Conservation (phyloP, 2,888 invertebrate species). For the Alsophila aescularia region DNA sequence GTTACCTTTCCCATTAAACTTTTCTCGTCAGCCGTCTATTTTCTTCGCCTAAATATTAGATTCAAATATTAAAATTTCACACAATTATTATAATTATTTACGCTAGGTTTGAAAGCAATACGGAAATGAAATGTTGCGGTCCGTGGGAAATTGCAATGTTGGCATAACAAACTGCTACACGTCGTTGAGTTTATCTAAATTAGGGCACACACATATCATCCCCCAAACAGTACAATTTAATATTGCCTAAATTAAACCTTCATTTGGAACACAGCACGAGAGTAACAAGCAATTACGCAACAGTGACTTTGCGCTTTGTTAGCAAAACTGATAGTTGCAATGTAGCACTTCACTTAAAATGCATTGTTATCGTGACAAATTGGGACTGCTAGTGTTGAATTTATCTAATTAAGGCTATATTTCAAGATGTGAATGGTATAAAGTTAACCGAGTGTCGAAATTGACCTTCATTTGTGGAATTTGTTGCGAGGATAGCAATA, state of each 20-base stretch:
- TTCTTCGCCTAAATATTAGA: too few species aligned
- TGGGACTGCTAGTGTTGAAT: constrained; percentile 1
- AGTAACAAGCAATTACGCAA: neutral
- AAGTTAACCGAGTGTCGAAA: neutral
- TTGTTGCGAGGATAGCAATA: neutral
- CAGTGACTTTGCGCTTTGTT: too few species aligned
- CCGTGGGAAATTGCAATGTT: constrained; percentile 11
- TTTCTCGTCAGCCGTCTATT: too few species aligned
- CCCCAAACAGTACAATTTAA: neutral
- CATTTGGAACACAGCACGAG: constrained; percentile 1
- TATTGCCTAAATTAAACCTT: neutral
- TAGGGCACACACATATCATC: constrained; percentile 13
- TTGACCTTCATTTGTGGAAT: constrained; percentile 5
- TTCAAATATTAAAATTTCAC: too few species aligned
- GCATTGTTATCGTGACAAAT: constrained; percentile 6
- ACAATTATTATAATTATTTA: neutral
- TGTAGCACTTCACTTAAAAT: neutral
- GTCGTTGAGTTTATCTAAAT: constrained; percentile 14
- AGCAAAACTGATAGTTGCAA: neutral
- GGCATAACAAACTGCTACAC: constrained; percentile 22
- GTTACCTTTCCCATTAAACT: neutral
- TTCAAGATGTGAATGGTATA: neutral
- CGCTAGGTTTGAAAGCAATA: constrained; percentile 1
- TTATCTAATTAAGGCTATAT: constrained; percentile 8
- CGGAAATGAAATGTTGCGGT: constrained; percentile 13